Percentiles rank a stretch among this genome's conserved stretches.
These are phyloP conservation scores for Drosophila buzzatii DNA, from an alignment of 2,888 invertebrate species.

Conservation along the genomic window DNA sequence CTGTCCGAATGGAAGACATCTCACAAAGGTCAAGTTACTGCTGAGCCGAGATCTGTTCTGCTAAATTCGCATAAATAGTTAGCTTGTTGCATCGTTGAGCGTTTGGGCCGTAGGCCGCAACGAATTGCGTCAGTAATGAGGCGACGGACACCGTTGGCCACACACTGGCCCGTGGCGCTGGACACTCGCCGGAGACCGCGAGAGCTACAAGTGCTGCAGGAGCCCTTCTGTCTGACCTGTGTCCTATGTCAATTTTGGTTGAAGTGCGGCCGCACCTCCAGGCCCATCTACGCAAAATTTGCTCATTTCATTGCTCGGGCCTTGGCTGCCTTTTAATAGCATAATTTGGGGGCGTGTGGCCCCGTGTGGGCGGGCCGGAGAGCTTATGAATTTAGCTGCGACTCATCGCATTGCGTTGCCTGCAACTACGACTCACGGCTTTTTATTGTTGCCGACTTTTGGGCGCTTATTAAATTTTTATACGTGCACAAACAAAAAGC, in stretches of 20 bases:
- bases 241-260: slow-evolving; percentile 36
- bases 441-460: slow-evolving; percentile 67
- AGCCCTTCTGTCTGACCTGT: slow-evolving; percentile 20
- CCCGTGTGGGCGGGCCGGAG: slow-evolving; percentile 8
- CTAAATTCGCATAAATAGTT: neutral
- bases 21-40: neutral
- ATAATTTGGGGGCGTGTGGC: slow-evolving; percentile 57
- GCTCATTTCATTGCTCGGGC: slow-evolving; percentile 27
- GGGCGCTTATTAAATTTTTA: slow-evolving; percentile 76
- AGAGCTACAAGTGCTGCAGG: neutral
- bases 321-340: slow-evolving; percentile 54
- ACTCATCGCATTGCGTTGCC: slow-evolving; percentile 1
- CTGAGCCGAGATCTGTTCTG: neutral
- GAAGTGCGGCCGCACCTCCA: slow-evolving; percentile 20
- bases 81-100: neutral
- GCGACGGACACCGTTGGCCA: slow-evolving; percentile 1
- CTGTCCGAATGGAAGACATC: neutral
- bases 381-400: slow-evolving; percentile 46
- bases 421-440: slow-evolving; percentile 37
- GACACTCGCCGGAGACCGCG: neutral
- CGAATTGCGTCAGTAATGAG: slow-evolving; percentile 20
- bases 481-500: slow-evolving; percentile 36
- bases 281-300: slow-evolving; percentile 1
- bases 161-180: neutral
- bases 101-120: neutral